Evolutionary conservation across 1,140 invertebrate species (phyloP).

Genomic region (Drosophila dunni): DNA sequence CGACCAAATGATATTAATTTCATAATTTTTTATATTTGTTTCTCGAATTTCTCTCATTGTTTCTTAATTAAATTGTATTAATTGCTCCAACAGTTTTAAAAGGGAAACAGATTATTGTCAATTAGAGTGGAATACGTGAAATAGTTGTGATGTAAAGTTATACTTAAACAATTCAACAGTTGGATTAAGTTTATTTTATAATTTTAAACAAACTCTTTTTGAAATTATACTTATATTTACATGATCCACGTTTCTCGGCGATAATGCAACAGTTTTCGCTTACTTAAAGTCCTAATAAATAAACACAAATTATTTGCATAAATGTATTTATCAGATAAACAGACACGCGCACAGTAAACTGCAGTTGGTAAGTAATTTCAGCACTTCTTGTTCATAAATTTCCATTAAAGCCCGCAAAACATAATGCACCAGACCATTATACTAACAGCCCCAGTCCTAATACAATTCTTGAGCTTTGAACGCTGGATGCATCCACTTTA

Average conservation of each 20-base stretch:
- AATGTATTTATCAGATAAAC: background rate
- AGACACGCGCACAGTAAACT: conserved; percentile 23
- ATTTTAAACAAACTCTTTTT: too few relatives aligned
- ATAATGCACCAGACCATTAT: conserved; percentile 35
- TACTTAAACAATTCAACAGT: too few relatives aligned
- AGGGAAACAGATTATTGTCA: background rate
- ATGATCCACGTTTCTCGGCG: background rate
- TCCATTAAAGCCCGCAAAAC: conserved; percentile 53
- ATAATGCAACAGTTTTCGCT: conserved; percentile 12
- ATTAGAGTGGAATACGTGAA: background rate
- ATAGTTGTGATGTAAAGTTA: too few relatives aligned
- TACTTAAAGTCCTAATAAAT: conserved; percentile 1
- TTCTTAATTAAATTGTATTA: conserved; percentile 30
- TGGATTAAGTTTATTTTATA: too few relatives aligned
- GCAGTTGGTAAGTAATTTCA: conserved; percentile 25
- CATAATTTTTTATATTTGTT: conserved; percentile 13
- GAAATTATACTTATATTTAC: background rate
- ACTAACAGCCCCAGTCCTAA: conserved; percentile 1
- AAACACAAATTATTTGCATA: conserved; percentile 22
- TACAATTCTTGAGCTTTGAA: conserved; percentile 32
- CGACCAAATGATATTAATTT: conserved; percentile 28
- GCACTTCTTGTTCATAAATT: conserved; percentile 60
- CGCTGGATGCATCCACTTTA: conserved; percentile 6
- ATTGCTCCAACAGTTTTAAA: background rate
- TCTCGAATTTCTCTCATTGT: background rate